Evolutionary conservation across 2,113 vertebrate genomes (phyloP), one percentile per base, ranked within the genome.

Genomic region (Heterochromis multidens): DNA sequence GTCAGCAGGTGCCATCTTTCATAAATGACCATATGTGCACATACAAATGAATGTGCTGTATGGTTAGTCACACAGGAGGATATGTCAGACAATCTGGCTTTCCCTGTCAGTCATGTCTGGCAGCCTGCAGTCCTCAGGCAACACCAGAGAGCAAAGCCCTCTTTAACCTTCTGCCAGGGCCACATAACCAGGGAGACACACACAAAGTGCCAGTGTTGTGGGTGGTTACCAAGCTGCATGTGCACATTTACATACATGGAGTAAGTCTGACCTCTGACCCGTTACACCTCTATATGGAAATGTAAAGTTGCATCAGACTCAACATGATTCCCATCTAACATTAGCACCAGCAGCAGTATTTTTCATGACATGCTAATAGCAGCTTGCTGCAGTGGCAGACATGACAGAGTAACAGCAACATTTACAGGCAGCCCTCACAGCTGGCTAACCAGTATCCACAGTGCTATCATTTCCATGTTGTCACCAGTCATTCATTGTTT

Each of bases 401-500:
- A 78, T 29, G 46, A 88, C 40, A 85, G 81, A 77, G 61, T 35
- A 79, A 65, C 84, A 79, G 35, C 57, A n/a, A n/a, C n/a, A 74
- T 85, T 91, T 79, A 21, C 17, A 80, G 60, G 29, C 84, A 35
- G 52, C 57, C 43, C 83, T 88, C 78, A 80, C 90, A 90, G 88
- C 87, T 85, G 88, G 91, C 85, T 92, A 90, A 80, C 81, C 85
- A 77, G 90, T 54, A 82, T 87, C 83, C 59, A 12, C 86, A 63
- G 81, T 10, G 37, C 77, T 86, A 87, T 93, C 90, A 88, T 89
- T 85, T 91, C 82, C 84, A 86, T 80, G 70, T 86, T 89, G 91
- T 94, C 92, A 90, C 91, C 89, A 93, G 90, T 92, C 92, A 89
- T 91, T 91, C 92, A 87, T 83, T 83, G 83, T 88, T 82, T 65